These are phyloP conservation scores for Ectemnius lituratus DNA, from an alignment of 2,888 invertebrate genomes.

Conservation along the genomic window DNA sequence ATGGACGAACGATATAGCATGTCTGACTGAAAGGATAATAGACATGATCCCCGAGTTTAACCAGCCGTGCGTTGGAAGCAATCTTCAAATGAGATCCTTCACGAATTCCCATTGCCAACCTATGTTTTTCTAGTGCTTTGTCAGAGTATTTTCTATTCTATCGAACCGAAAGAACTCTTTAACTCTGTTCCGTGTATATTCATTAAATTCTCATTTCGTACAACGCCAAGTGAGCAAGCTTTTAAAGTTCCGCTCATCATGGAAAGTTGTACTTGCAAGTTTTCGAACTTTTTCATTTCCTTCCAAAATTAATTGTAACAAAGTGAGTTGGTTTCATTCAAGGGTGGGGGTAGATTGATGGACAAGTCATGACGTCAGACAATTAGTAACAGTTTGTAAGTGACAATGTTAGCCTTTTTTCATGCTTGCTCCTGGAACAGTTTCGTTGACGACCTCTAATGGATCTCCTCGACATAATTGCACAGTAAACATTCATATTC, in stretches of 20 bases:
- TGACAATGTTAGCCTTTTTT: slow-evolving; percentile 15
- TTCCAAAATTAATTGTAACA: neutral
- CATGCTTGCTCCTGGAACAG: slow-evolving; percentile 11
- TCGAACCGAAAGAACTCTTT: no score
- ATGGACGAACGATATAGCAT: neutral
- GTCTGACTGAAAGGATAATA: neutral
- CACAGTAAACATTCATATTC: slow-evolving; percentile 47
- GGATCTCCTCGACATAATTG: slow-evolving; percentile 47
- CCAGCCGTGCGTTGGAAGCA: no score
- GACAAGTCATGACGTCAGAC: neutral
- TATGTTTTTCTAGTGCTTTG: no score
- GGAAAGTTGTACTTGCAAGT: neutral
- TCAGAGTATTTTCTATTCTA: no score
- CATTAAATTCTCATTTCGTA: no score
- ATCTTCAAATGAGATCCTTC: no score
- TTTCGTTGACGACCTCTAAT: slow-evolving; percentile 55
- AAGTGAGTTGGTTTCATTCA: no score
- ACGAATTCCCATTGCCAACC: no score
- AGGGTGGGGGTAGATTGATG: no score
- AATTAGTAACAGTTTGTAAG: neutral
- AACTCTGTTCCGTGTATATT: no score
- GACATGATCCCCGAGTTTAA: neutral
- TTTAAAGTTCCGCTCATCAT: no score
- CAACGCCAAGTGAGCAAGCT: no score
- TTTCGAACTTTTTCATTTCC: neutral